Evolutionary conservation across 2,888 invertebrate species (phyloP), one percentile per base, ranked within the genome.

Genomic region (Dryomyza anilis): DNA sequence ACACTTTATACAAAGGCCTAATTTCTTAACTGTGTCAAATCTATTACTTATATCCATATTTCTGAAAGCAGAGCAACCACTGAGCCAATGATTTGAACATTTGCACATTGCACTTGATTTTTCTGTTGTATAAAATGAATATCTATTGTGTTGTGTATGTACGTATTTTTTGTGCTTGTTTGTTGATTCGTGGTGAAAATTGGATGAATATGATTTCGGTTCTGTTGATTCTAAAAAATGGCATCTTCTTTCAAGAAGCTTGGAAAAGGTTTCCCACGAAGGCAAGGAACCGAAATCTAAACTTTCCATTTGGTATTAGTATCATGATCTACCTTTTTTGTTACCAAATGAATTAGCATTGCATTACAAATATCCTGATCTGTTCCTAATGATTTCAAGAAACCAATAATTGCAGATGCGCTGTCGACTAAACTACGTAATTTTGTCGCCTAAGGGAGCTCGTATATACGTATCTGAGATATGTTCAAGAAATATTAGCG

Each of bases 161-260:
- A 12, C 16, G 23, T 56, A 10, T 16, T 10, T 14, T 14, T 21
- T 39, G n/a, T 36, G n/a, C 19, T 16, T 19, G 10, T 21, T 56
- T 21, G 56, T 16, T 30, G 21, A 33, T 29, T 36, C 3, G 4
- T n/a, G n/a, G n/a, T n/a, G n/a, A n/a, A n/a, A n/a, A n/a, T n/a
- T n/a, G n/a, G n/a, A n/a, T n/a, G n/a, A n/a, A n/a, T n/a, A n/a
- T n/a, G n/a, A n/a, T n/a, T n/a, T n/a, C n/a, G n/a, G n/a, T n/a
- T n/a, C 48, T 25, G 21, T 30, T 61, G 66, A 46, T n/a, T 66
- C 65, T 25, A 68, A 36, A 52, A 62, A 62, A 25, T 67, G 69
- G 27, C 69, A 69, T 12, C 63, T 45, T 33, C 33, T 55, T 23
- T 60, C 56, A 12, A 69, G 45, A 46, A 63, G 53, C n/a, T 60